Evolutionary conservation across 2,888 invertebrate species (phyloP), one percentile per base, ranked within the genome.

Genomic region (Trachelus stipa): DNA sequence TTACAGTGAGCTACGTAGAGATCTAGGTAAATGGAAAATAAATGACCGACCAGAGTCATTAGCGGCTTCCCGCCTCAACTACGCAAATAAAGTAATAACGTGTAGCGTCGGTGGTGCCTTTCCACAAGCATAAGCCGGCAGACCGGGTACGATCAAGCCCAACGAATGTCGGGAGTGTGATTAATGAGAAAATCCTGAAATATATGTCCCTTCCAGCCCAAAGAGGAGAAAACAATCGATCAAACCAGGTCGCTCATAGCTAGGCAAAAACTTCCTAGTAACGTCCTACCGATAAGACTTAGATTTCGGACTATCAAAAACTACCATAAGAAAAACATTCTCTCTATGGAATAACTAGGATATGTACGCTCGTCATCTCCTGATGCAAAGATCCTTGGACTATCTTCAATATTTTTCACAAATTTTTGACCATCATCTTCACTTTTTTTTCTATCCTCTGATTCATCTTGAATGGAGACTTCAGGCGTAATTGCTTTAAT

Each of bases 391-490:
- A 9, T 23, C 56, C 9, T 56, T 23, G 56, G 56, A 56, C 56
- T 56, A 56, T 56, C 56, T 56, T 56, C 23, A 56, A 56, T 9
- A 23, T 56, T 56, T 56, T 2, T 56, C 9, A 56, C 23, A 23
- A 23, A 56, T 23, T 56, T 23, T 23, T 56, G 2, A 56, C 23
- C 56, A 56, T 23, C 56, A 0, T 23, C 56, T 9, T 56, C 56
- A 23, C 23, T 23, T 9, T 56, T 0, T 9, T 56, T 76, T 33
- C 78, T 80, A n/a, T 73, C 77, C 4, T 80, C 79, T 12, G 83
- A 82, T 30, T 83, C 88, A 23, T 56, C 56, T 56, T 23, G 56
- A 56, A 56, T 9, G 23, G 56, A 56, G 23, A 9, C 9, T 56
- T 56, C 23, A 2, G 56, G 56, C 23, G 56, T 23, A 56, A 56